Evolutionary conservation across 2,888 invertebrate species (phyloP), one percentile per base, ranked within the genome.

Genomic region (Odontothrips loti): DNA sequence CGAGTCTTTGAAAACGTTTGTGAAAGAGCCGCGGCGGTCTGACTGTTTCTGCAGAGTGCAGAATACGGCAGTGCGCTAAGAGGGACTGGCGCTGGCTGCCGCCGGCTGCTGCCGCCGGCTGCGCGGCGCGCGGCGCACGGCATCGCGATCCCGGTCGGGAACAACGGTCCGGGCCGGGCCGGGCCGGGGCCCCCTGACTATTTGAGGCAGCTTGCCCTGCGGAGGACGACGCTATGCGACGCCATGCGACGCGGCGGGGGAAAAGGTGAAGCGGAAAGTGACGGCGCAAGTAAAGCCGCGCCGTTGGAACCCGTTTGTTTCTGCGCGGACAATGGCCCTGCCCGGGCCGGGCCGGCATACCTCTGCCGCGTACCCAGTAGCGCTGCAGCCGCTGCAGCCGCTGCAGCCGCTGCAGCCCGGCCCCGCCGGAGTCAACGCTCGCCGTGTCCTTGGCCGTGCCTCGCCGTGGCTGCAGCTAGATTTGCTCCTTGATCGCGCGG

Each of bases 281-380:
- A 27, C 27, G 27, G 68, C 68, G 12, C 68, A 27, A 27, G 34
- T 43, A 43, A 43, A 43, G 34, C 34, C 34, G 23, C 68, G 68
- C 12, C 68, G 68, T n/a, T n/a, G 23, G 68, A 27, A 75, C 68
- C 68, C 68, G 68, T 75, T 75, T 75, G 68, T 75, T 27, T 75
- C 23, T 75, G 68, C 68, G 3, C 23, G 68, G 23, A 75, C 68
- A 75, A 75, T 75, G 68, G 68, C 68, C 11, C n/a, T n/a, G n/a
- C n/a, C n/a, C n/a, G n/a, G n/a, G n/a, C n/a, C n/a, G n/a, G n/a
- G n/a, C n/a, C 58, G 17, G 58, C 58, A 6, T 17, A 43, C 34
- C 34, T 43, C 34, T 6, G 34, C 34, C 34, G 2, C 34, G 34
- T n/a, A n/a, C n/a, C n/a, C n/a, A 6, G 3, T 43, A 6, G 34